These are phyloP conservation scores for Bombycilla garrulus DNA, from an alignment of 2,113 vertebrate species.

Conservation along the genomic window DNA sequence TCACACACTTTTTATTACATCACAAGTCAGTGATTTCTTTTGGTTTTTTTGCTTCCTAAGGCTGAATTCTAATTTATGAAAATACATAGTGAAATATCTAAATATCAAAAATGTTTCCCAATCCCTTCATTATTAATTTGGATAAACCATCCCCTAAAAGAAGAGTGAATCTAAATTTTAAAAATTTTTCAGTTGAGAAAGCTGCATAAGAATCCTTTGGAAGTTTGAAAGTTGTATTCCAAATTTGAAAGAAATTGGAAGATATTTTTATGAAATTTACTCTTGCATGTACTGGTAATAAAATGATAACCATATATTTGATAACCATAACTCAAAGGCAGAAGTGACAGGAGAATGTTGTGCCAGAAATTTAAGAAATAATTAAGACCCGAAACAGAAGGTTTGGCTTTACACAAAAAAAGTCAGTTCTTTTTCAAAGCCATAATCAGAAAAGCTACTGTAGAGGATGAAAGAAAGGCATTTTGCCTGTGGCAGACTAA, in stretches of 20 bases:
- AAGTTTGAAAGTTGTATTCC: background rate
- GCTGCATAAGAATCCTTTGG: background rate
- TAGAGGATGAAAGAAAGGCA: background rate
- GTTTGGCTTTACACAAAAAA: background rate
- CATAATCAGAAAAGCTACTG: background rate
- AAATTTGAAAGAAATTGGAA: background rate
- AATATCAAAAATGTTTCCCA: background rate
- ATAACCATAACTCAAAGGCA: background rate
- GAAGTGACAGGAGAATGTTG: background rate
- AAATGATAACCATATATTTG: background rate
- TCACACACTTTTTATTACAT: background rate
- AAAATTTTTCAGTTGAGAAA: background rate
- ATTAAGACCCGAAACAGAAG: background rate
- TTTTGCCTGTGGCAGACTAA: background rate
- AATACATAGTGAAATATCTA: background rate
- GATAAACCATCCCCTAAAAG: background rate
- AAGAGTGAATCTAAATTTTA: background rate
- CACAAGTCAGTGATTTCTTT: background rate
- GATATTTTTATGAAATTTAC: background rate
- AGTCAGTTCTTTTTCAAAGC: background rate
- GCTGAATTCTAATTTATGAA: background rate
- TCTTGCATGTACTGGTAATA: background rate
- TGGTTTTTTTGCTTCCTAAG: background rate
- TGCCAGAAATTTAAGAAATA: background rate
- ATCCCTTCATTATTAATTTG: background rate